These are phyloP conservation scores for Heliothis virescens DNA, from an alignment of 1,140 invertebrate species.

Conservation along the genomic window DNA sequence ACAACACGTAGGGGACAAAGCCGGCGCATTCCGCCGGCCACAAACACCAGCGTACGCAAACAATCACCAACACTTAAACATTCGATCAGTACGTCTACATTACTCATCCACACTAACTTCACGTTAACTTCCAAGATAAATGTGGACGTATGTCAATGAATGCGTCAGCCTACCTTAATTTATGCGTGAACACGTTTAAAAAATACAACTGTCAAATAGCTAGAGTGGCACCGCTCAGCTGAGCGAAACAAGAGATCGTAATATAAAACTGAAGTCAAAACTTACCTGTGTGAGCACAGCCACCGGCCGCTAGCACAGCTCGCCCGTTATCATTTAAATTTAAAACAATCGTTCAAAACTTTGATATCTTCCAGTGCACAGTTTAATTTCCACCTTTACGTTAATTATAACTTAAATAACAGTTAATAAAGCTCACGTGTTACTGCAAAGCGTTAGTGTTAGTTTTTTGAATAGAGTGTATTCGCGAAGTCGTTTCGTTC, in stretches of 20 bases:
- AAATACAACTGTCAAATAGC: constrained; percentile 58
- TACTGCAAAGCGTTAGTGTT: constrained; percentile 68
- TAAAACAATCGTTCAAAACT: constrained; percentile 50
- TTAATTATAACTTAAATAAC: constrained; percentile 62
- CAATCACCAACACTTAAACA: constrained; percentile 50
- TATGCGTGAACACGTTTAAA: constrained; percentile 56
- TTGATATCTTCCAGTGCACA: constrained; percentile 62
- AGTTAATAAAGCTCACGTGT: constrained; percentile 73
- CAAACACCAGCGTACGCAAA: constrained; percentile 49
- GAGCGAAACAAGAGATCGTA: constrained; percentile 28
- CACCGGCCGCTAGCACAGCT: constrained; percentile 53
- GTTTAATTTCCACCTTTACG: constrained; percentile 69
- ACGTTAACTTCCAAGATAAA: constrained; percentile 5
- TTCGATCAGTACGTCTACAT: constrained; percentile 36
- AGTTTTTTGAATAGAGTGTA: constrained; percentile 54
- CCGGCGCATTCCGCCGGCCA: constrained; percentile 46
- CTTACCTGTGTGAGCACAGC: constrained; percentile 70
- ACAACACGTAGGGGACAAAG: constrained; percentile 49
- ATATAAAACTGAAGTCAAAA: constrained; percentile 33
- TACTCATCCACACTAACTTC: constrained; percentile 9
- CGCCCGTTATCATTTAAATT: constrained; percentile 72
- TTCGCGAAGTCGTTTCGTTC: constrained; percentile 77
- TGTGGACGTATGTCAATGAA: constrained; percentile 29
- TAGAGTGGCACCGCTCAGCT: constrained; percentile 44
- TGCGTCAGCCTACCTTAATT: constrained; percentile 47